Conservation (phyloP, 1,140 invertebrate genomes). For the Drosophila chauvacae region DNA sequence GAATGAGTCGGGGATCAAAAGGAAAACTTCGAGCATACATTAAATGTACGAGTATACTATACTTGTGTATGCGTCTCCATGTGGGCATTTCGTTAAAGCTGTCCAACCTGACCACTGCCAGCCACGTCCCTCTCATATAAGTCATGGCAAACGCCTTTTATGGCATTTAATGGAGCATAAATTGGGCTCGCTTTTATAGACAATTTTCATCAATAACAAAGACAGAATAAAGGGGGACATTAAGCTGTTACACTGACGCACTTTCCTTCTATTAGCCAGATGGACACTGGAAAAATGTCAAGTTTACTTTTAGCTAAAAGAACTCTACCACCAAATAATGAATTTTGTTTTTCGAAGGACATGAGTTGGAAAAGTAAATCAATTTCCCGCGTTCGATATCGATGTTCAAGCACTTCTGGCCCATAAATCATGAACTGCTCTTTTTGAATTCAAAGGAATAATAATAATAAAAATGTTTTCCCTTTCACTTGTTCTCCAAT, state of each 20-base stretch:
- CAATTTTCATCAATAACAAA: slow-evolving; percentile 75
- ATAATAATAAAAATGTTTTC: slow-evolving; percentile 31
- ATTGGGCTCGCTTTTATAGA: slow-evolving; percentile 65
- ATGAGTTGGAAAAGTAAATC: not conserved
- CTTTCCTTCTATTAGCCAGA: slow-evolving; percentile 1
- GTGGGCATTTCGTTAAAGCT: slow-evolving; percentile 17
- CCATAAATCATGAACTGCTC: slow-evolving; percentile 10
- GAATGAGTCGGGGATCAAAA: slow-evolving; percentile 42
- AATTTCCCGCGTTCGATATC: not conserved
- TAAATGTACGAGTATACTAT: slow-evolving; percentile 40
- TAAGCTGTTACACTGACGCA: slow-evolving; percentile 43
- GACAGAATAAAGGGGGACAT: slow-evolving; percentile 43
- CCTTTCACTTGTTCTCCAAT: slow-evolving; percentile 21
- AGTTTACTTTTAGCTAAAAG: not conserved
- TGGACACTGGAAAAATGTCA: slow-evolving; percentile 6
- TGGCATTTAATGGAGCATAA: slow-evolving; percentile 77
- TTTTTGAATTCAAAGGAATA: slow-evolving; percentile 3
- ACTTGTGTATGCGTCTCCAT: slow-evolving; percentile 1
- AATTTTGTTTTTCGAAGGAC: not conserved
- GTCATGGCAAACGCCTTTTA: slow-evolving; percentile 59
- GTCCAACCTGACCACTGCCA: slow-evolving; percentile 30
- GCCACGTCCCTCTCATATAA: slow-evolving; percentile 54
- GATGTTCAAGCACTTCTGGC: not conserved
- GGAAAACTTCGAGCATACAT: slow-evolving; percentile 62
- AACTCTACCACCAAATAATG: not conserved